A percentile compares a stretch with the other conserved stretches of the same genome.
Evolutionary conservation across 2,113 vertebrate genomes (phyloP).

Genomic region (Malurus alboscapulatus): DNA sequence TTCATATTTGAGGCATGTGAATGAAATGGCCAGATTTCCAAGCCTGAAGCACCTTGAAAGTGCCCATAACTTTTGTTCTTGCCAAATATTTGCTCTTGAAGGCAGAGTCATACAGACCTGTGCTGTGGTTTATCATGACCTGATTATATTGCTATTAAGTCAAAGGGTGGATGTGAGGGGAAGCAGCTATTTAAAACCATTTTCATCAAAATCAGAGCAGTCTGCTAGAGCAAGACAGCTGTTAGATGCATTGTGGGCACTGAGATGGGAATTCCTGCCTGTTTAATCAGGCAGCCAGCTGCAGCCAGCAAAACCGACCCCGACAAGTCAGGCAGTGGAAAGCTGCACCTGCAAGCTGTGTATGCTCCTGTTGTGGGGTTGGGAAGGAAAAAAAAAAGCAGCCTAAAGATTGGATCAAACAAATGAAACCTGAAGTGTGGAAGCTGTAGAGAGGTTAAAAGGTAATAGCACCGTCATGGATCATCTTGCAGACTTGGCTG

Average conservation of each 20-base stretch:
- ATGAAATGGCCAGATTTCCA: background rate
- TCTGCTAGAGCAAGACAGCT: background rate
- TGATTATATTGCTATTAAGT: background rate
- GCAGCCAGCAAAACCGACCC: background rate
- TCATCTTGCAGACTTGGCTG: background rate
- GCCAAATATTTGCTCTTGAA: background rate
- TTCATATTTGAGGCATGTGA: background rate
- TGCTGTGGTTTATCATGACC: background rate
- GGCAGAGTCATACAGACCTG: accelerated
- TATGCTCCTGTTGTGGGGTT: background rate
- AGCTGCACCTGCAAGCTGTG: background rate
- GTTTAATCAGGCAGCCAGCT: background rate
- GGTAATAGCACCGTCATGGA: background rate
- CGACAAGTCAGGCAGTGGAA: background rate
- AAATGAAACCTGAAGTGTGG: background rate
- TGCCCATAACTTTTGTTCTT: background rate
- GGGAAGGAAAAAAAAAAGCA: background rate
- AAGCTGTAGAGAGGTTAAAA: background rate
- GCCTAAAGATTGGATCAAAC: background rate
- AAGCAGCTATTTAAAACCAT: background rate
- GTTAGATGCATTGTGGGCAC: background rate
- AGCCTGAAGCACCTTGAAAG: background rate
- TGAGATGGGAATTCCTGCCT: constrained; percentile 22
- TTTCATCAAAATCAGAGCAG: background rate
- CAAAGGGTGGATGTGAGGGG: background rate